Base-by-base conservation (phyloP, 2,113 vertebrate species). In the Taurulus bubalis region DNA sequence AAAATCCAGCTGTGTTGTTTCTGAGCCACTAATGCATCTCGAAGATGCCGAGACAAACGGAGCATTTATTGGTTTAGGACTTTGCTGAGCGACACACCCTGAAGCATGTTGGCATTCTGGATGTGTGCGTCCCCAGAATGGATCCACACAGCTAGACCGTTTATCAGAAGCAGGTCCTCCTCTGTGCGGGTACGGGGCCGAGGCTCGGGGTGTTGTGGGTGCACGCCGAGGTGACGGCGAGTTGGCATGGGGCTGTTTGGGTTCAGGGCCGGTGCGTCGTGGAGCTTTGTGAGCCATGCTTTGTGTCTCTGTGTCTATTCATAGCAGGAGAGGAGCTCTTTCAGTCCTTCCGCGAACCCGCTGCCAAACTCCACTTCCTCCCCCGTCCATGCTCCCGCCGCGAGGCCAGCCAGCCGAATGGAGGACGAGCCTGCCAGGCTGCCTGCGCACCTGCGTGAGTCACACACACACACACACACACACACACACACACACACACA, bases 371-470 rank as follows among this genome's bases (percentile, higher is more conserved):
- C 96, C 93, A 85, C 95, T 87, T 96, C 97, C 95, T 96, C 96
- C 88, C 97, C 96, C 65, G 93, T 97, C 94, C 97, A 99, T 97
- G 97, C 96, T 90, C 96, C 97, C 91, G 95, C 96, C 93, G 94
- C 96, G 84, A 96, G 94, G 90, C 95, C 93, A 87, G 92, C 95
- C 0, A 95, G 96, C 95, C 97, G 96, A 95, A 98, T 97, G 96
- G 98, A 99, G 94, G 98, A 98, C 72, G 96, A 99, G 85, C 81
- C 94, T n/a, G 94, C 96, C 94, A 95, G 96, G 94, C 96, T 97
- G 95, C 97, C 98, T 0, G 96, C 96, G 78, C 98, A 98, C 95
- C 96, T 98, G 95, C 97, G 98, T 99, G 96, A 99, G 97, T 99
- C 83, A 82, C 86, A 82, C 84, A 84, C 82, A 75, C 77, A 16